These are phyloP conservation scores for Aramus guarauna DNA, from an alignment of 2,113 vertebrate species.

Conservation along the genomic window DNA sequence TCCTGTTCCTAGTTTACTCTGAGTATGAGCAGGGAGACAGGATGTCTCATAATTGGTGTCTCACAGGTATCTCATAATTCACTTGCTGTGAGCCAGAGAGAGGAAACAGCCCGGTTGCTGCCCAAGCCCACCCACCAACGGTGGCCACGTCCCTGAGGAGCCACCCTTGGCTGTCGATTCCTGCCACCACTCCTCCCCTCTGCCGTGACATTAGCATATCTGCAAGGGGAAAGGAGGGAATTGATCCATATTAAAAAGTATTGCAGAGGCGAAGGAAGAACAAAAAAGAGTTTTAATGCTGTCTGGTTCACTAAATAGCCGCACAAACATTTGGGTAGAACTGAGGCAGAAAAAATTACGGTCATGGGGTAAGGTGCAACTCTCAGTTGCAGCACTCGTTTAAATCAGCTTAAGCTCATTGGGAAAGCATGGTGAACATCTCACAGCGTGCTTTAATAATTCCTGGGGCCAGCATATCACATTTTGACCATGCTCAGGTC, in stretches of 20 bases:
- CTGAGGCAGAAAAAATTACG: neutral
- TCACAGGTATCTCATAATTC: neutral
- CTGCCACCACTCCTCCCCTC: neutral
- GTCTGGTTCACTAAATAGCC: neutral
- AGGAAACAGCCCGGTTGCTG: rapidly evolving
- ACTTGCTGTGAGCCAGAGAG: neutral
- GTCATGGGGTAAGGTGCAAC: neutral
- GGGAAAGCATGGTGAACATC: neutral
- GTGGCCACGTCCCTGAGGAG: rapidly evolving
- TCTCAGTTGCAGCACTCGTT: neutral
- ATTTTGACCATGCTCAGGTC: neutral
- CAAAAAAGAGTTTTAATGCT: neutral
- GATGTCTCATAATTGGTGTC: neutral
- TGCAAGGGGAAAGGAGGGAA: neutral
- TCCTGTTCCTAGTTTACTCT: neutral
- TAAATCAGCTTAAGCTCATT: neutral
- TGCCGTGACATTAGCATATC: rapidly evolving
- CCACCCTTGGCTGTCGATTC: neutral
- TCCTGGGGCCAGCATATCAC: neutral
- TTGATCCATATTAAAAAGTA: neutral
- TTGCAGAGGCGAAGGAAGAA: neutral
- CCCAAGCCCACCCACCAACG: neutral
- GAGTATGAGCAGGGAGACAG: neutral
- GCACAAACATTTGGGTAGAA: neutral
- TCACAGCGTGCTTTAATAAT: neutral